These are phyloP conservation scores for Rhyacichthys aspro DNA, from an alignment of 2,797 vertebrate genomes.

Conservation along the genomic window DNA sequence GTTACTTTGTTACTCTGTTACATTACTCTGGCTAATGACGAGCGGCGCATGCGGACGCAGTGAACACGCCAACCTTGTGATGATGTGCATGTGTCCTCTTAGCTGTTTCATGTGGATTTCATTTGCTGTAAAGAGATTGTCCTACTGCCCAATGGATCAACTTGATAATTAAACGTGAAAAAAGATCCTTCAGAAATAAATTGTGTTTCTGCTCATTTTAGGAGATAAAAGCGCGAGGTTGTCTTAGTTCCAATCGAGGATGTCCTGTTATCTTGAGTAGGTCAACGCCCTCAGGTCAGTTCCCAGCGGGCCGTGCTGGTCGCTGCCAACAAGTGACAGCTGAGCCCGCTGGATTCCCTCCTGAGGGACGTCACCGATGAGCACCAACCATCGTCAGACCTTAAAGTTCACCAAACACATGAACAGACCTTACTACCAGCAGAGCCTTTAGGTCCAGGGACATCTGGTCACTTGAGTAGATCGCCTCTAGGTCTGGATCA, in stretches of 20 bases:
- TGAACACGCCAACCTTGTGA: slow-evolving; percentile 16
- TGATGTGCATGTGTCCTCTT: slow-evolving; percentile 21
- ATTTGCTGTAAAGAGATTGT: slow-evolving; percentile 66
- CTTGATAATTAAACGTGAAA: slow-evolving; percentile 68
- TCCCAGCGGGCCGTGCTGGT: not conserved
- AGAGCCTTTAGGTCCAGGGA: slow-evolving; percentile 56
- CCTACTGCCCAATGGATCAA: slow-evolving; percentile 47
- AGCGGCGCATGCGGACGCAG: not conserved
- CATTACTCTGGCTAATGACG: not conserved
- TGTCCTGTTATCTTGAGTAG: slow-evolving; percentile 13
- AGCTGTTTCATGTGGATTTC: slow-evolving; percentile 52
- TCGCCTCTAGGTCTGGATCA: slow-evolving; percentile 61
- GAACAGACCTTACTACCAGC: slow-evolving; percentile 56
- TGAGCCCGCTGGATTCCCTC: slow-evolving; percentile 62
- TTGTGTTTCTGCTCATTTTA: slow-evolving; percentile 9
- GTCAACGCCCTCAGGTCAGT: slow-evolving; percentile 48
- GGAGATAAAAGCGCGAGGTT: not conserved
- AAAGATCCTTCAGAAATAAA: slow-evolving; percentile 12
- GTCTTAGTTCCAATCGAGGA: not conserved
- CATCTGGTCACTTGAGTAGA: slow-evolving; percentile 53
- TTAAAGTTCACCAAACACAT: slow-evolving; percentile 26
- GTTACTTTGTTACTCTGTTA: slow-evolving; percentile 28
- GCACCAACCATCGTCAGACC: slow-evolving; percentile 23
- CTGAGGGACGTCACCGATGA: slow-evolving; percentile 51
- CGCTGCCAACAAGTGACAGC: slow-evolving; percentile 60